phyloP scores from a whole-genome alignment of 2,113 vertebrate genomes.

The Petrocephalus microphthalmus region DNA sequence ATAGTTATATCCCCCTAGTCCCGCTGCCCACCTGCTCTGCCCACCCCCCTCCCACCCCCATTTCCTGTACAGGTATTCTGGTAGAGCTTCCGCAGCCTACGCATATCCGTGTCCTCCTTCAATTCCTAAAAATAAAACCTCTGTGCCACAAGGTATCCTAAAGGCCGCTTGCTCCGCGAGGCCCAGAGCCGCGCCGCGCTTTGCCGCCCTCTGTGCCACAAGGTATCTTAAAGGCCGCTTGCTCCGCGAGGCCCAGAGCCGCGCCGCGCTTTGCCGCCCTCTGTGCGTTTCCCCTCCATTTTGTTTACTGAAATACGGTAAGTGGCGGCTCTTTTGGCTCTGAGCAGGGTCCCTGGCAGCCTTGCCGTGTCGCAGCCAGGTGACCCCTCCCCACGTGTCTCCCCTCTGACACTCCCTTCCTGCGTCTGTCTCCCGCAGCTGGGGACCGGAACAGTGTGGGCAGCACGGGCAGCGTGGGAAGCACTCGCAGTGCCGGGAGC shows the following conservation, averaged over 20 bases:
- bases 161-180: background rate
- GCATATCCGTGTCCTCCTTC: background rate
- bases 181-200: background rate
- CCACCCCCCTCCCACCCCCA: background rate
- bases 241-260: background rate
- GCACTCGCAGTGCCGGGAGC: slow-evolving; percentile 86
- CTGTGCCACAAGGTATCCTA: background rate
- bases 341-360: background rate
- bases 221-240: background rate
- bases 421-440: slow-evolving; percentile 41
- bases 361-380: background rate
- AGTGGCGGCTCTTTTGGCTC: background rate
- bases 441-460: slow-evolving; percentile 89
- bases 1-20: background rate
- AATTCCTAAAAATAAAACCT: background rate
- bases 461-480: slow-evolving; percentile 82
- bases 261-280: background rate
- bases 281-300: background rate
- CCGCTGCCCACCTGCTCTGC: background rate
- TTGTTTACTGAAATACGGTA: background rate
- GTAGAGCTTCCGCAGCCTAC: background rate
- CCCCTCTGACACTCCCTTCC: background rate
- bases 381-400: background rate
- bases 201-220: background rate
- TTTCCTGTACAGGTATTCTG: background rate